phyloP scores from a whole-genome alignment of 2,113 vertebrate genomes.

The Cebus imitator region DNA sequence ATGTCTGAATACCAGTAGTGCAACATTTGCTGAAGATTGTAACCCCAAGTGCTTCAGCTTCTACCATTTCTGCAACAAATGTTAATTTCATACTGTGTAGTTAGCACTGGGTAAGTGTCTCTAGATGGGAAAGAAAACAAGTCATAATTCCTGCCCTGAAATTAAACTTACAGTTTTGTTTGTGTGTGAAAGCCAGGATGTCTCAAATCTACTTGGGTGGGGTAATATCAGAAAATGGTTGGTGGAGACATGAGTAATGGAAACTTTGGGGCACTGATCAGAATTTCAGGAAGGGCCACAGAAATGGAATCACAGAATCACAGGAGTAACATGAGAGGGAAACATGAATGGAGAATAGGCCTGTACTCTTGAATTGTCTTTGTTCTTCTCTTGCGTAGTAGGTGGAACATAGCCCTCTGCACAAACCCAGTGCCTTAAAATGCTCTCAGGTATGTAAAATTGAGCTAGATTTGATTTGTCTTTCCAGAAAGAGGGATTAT shows the following conservation, averaged over 20 bases:
- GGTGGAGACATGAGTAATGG: neutral
- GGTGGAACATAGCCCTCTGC: fast-evolving
- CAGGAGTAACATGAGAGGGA: neutral
- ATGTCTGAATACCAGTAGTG: neutral
- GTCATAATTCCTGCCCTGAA: neutral
- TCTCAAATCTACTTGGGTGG: neutral
- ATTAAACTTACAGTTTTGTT: neutral
- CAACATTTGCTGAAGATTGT: neutral
- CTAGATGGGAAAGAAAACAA: neutral
- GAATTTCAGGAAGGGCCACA: neutral
- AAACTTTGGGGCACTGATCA: neutral
- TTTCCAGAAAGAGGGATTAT: neutral
- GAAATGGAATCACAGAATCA: neutral
- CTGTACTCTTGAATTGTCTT: neutral
- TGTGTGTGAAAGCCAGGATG: neutral
- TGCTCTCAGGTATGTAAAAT: neutral
- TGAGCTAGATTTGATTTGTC: fast-evolving
- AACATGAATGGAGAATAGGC: neutral
- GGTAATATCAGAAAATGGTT: neutral
- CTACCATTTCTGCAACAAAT: neutral
- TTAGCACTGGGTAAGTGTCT: neutral
- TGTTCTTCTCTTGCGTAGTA: neutral
- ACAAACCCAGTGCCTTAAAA: fast-evolving
- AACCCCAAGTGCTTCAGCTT: neutral
- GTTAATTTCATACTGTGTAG: neutral